Conservation (phyloP, 2,113 vertebrate species). For the Nicator chloris region DNA sequence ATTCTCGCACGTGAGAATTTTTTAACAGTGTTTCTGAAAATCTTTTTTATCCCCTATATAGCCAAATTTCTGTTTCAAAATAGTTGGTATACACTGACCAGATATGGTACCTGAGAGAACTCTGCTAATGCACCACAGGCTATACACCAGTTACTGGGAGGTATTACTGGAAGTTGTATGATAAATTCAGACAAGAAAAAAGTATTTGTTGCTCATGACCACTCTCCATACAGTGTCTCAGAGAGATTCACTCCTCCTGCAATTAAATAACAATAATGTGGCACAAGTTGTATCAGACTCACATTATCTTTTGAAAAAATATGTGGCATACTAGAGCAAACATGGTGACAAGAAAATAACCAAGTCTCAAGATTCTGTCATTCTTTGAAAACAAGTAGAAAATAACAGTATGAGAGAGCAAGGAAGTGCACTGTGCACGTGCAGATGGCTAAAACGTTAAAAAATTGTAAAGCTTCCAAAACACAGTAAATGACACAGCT, state of each 20-base stretch:
- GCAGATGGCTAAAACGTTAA: background rate
- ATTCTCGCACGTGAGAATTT: background rate
- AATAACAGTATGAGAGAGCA: background rate
- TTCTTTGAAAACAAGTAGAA: slow-evolving; percentile 23
- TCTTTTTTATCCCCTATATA: background rate
- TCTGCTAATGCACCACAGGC: background rate
- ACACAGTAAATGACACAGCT: background rate
- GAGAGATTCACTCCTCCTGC: background rate
- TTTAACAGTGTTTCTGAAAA: background rate
- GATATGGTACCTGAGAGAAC: background rate
- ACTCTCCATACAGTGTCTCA: background rate
- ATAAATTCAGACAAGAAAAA: background rate
- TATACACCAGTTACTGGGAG: background rate
- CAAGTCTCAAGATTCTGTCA: background rate
- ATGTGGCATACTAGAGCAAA: background rate
- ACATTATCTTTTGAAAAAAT: background rate
- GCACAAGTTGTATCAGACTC: background rate
- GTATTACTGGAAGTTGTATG: background rate
- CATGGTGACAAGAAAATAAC: background rate
- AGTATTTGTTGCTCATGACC: background rate
- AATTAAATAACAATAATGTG: background rate
- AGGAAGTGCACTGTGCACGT: background rate
- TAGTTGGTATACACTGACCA: background rate
- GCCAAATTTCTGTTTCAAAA: background rate
- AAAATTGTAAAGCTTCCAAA: background rate